Base-by-base conservation (phyloP, 1,140 invertebrate species). In the Panagrolaimus sp. region DNA sequence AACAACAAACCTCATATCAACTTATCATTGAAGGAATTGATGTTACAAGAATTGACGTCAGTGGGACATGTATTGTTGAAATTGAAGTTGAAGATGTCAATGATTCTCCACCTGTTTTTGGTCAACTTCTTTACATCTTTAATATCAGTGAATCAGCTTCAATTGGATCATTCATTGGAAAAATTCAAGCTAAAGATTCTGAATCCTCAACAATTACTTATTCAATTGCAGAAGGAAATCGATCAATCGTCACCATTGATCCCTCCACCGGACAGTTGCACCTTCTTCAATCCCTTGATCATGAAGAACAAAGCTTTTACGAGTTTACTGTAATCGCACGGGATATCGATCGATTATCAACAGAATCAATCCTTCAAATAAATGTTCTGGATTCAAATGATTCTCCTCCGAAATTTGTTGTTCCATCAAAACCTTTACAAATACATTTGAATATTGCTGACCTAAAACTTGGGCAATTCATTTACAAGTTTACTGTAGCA, bases 41-140 rank as follows among this genome's bases (percentile, higher is more conserved):
- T 83, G 0, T 86, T 86, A n/a, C 88, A 90, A 43, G 85, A 86
- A 71, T 95, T 94, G 83, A 85, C 87, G 8, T 84, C 96, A 15
- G 90, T 87, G 0, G 88, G 93, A 0, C 86, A 90, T 0, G 92
- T 91, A 0, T 87, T 38, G 85, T 89, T n/a, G 77, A 84, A 43
- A 86, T 89, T 44, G 81, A 77, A 7, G 88, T 98, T 5, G 88
- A 89, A 28, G 94, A 97, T 85, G 90, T 96, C 74, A 96, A 97
- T 84, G 94, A 98, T 85, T 94, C 94, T 80, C 88, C 91, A 8
- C 94, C 94, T 0, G 89, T 89, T 75, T 98, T 98, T 82, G 87
- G 91, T 52, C 90, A 94, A 84, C 89, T 91, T 0, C 90, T 91
- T 0, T 97, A 96, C 80, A 90, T 92, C 76, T 93, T 96, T 84